phyloP scores from a whole-genome alignment of 2,888 invertebrate genomes.

The Lithodes maja region DNA sequence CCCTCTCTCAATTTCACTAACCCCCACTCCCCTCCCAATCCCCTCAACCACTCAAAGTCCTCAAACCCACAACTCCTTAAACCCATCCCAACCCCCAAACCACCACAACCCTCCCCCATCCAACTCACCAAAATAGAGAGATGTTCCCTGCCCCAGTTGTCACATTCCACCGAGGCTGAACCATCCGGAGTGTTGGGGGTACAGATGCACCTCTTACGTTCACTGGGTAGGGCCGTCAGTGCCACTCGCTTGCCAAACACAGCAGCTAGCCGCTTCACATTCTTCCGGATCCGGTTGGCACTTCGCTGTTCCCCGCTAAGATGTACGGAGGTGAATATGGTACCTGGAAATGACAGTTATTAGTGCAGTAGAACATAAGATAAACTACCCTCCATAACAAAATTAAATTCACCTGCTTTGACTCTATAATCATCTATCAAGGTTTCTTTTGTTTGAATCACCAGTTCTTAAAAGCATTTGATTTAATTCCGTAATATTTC shows the following conservation, averaged over 20 bases:
- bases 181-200: slow-evolving; percentile 60
- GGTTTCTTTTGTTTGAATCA: too few species aligned
- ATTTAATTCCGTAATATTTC: too few species aligned
- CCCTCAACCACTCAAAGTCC: background rate
- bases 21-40: background rate
- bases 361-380: too few species aligned
- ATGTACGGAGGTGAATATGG: slow-evolving; percentile 81
- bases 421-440: too few species aligned
- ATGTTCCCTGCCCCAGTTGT: slow-evolving; percentile 56
- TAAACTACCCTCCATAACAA: too few species aligned
- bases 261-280: slow-evolving; percentile 80
- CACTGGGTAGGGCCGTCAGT: slow-evolving; percentile 74
- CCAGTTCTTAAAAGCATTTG: too few species aligned
- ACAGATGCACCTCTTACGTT: slow-evolving; percentile 61
- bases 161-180: slow-evolving; percentile 56
- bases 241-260: slow-evolving; percentile 83
- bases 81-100: background rate
- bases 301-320: slow-evolving; percentile 76
- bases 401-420: too few species aligned
- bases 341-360: slow-evolving; percentile 74
- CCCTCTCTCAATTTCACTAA: background rate
- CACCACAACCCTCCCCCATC: background rate
- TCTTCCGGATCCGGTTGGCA: slow-evolving; percentile 74
- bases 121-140: slow-evolving; percentile 56
- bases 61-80: background rate